A percentile compares a stretch with the other conserved stretches of the same genome.
Conservation (phyloP, 2,113 vertebrate species). For the Phyllostomus discolor region DNA sequence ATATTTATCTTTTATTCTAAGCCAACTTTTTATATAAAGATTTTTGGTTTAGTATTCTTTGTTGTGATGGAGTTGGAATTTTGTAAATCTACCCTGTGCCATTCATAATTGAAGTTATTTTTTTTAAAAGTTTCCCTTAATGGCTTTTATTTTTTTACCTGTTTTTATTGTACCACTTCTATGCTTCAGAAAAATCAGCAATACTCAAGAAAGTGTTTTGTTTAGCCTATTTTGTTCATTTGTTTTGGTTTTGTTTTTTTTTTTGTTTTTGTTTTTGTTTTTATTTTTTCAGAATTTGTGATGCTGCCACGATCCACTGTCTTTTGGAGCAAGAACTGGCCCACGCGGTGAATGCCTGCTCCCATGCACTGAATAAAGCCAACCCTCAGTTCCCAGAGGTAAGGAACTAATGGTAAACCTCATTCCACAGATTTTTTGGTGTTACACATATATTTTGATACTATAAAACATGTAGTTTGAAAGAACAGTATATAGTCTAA, state of each 20-base stretch:
- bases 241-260: neutral
- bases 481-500: neutral
- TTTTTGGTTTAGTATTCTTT: neutral
- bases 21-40: neutral
- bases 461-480: neutral
- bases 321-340: slow-evolving; percentile 97
- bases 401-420: slow-evolving; percentile 67
- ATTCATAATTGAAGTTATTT: neutral
- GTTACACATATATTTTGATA: neutral
- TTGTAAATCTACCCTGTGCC: neutral
- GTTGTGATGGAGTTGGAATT: neutral
- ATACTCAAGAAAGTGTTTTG: neutral
- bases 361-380: slow-evolving; percentile 98
- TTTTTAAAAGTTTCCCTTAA: neutral
- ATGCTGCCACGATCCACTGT: slow-evolving; percentile 94
- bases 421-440: neutral
- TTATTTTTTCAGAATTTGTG: slow-evolving; percentile 91
- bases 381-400: slow-evolving; percentile 96
- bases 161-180: neutral
- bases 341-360: slow-evolving; percentile 96
- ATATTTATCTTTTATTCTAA: neutral
- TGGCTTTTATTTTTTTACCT: neutral
- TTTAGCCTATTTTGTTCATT: neutral
- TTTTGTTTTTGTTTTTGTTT: neutral
- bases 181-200: neutral